A percentile compares a stretch with the other conserved stretches of the same genome.
These are phyloP conservation scores for Pammene fasciana DNA, from an alignment of 2,888 invertebrate species.

Conservation along the genomic window DNA sequence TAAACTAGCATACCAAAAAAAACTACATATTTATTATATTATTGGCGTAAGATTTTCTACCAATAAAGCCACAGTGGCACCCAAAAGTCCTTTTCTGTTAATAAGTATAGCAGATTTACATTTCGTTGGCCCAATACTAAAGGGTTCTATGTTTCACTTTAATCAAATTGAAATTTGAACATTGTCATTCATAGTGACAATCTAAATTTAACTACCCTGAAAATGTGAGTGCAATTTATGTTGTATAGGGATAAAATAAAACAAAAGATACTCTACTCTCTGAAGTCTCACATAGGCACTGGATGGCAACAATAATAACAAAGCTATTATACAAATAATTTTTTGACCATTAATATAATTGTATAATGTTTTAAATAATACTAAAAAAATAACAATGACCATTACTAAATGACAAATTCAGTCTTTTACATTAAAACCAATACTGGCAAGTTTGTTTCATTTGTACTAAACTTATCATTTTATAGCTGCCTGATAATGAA, in stretches of 20 bases:
- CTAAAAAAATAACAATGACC: slow-evolving; percentile 67
- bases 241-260: too few species aligned
- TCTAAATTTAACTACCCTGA: too few species aligned
- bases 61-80: background rate
- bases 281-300: background rate
- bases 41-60: too few species aligned
- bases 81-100: background rate
- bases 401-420: slow-evolving; percentile 78
- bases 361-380: slow-evolving; percentile 58
- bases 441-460: slow-evolving; percentile 83
- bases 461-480: slow-evolving; percentile 80
- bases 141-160: too few species aligned
- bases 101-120: background rate
- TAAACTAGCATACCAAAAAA: too few species aligned
- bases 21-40: too few species aligned
- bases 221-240: too few species aligned
- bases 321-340: slow-evolving; percentile 14
- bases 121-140: background rate
- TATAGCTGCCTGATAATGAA: slow-evolving; percentile 60
- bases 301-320: slow-evolving; percentile 10
- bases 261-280: too few species aligned
- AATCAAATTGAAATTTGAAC: too few species aligned
- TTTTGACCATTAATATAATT: slow-evolving; percentile 45
- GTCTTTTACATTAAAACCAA: slow-evolving; percentile 82
- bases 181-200: too few species aligned